Conservation (phyloP, 2,888 invertebrate genomes). For the Arrhopalites spinosus region DNA sequence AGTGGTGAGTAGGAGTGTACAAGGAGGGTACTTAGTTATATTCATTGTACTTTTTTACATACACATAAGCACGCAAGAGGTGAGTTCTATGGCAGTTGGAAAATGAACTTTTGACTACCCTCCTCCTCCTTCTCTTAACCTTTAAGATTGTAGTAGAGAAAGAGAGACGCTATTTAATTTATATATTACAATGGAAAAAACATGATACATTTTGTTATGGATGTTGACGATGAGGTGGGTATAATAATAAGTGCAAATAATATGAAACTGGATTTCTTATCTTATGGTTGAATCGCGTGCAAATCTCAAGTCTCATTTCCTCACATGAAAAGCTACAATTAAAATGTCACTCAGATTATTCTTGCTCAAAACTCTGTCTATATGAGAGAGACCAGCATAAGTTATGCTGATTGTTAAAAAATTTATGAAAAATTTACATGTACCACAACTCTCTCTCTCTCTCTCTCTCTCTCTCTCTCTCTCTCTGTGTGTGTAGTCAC, state of each 20-base stretch:
- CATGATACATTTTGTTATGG: neutral
- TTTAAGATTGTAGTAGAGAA: neutral
- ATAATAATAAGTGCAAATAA: conserved; percentile 16
- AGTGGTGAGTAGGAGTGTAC: too few relatives aligned
- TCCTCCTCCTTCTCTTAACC: too few relatives aligned
- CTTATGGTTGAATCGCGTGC: conserved; percentile 16
- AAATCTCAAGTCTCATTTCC: conserved; percentile 27
- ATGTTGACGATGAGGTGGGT: neutral
- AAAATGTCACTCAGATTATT: conserved; percentile 17
- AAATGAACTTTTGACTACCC: neutral
- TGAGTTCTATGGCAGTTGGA: neutral
- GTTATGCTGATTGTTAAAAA: too few relatives aligned
- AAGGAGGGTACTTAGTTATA: too few relatives aligned
- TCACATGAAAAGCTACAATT: conserved; percentile 23
- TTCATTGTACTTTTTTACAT: too few relatives aligned
- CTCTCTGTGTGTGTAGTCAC: too few relatives aligned
- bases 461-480: too few relatives aligned
- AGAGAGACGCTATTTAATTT: neutral
- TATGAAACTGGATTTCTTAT: conserved; percentile 15
- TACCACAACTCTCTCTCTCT: too few relatives aligned
- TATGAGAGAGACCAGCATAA: too few relatives aligned
- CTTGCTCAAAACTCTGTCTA: conserved; percentile 3
- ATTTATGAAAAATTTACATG: too few relatives aligned
- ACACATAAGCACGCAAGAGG: neutral
- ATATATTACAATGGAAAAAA: too few relatives aligned